Base-by-base conservation (phyloP, 2,888 invertebrate species). In the Erebia epiphron region DNA sequence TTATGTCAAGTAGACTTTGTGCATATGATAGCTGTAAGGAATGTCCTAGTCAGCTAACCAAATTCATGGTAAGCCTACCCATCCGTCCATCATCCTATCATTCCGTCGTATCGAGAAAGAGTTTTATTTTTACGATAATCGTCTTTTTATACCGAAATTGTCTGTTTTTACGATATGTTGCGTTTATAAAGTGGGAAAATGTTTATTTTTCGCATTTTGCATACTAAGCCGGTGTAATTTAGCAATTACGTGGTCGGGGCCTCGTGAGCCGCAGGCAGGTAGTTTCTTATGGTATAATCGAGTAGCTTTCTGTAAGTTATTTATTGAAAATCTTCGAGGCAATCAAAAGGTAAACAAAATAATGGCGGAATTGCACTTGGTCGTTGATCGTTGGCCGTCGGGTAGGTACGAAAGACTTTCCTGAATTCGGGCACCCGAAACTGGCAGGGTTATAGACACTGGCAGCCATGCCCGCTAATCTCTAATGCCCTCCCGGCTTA, bases 31-130 rank as follows among this genome's bases (percentile, higher is more conserved):
- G 50, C 43, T 11, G 56, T 16, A 56, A 16, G 1, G 10, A 21
- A 35, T 1, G 3, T 35, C 49, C 35, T 16, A 35, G 9, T 41
- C 26, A 11, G 11, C 0, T 57, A 56, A 46, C 10, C 10, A 14
- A 43, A 66, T 54, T 56, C 18, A 35, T 58, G 43, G 67, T 16
- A n/a, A 58, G 3, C 49, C 57, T 58, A 67, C 73, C 82, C 80
- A 75, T 79, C 83, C 87, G 88, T 91, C 92, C 90, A 91, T 92
- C 91, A 91, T 86, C 87, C 89, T 86, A 89, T 90, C 91, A 86
- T 83, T 80, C 77, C 41, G 18, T 66, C 66, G 83, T 79, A 82
- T 82, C 80, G 83, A 78, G 63, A 72, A 74, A 74, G 70, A 71
- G 75, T 75, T 62, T 67, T 26, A 67, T 69, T 64, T 64, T 46